Evolutionary conservation across 2,797 vertebrate species (phyloP).

Genomic region (Epinephelus malabaricus): DNA sequence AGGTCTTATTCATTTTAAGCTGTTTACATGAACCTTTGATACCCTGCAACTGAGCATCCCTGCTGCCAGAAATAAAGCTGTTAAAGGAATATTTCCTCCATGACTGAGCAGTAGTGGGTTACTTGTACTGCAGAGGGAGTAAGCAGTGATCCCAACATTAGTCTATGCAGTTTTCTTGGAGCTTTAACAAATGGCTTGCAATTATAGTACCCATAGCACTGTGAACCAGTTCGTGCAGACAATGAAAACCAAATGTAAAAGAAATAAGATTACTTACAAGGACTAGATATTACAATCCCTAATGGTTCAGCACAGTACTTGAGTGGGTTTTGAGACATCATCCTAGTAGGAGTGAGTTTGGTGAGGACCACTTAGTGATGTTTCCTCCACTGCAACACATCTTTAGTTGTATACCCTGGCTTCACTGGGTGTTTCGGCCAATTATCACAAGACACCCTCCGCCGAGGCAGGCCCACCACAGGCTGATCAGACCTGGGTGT

Average conservation of each 20-base stretch:
- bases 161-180: background rate
- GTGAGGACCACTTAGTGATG: too few species aligned
- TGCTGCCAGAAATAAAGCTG: conserved; percentile 23
- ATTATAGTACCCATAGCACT: background rate
- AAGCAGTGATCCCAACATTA: background rate
- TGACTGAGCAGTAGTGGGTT: conserved; percentile 20
- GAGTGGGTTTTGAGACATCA: too few species aligned
- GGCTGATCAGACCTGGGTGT: too few species aligned
- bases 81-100: conserved; percentile 27
- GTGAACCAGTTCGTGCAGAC: background rate
- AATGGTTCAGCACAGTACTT: too few species aligned
- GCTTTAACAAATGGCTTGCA: conserved; percentile 4
- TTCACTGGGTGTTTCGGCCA: too few species aligned
- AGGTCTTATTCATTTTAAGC: conserved; percentile 38
- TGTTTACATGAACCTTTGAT: conserved; percentile 40
- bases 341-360: too few species aligned
- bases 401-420: too few species aligned
- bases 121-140: conserved; percentile 2
- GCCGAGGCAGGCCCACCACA: too few species aligned
- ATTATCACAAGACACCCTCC: too few species aligned
- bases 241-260: conserved; percentile 7
- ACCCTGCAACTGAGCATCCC: conserved; percentile 1
- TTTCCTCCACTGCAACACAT: too few species aligned
- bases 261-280: background rate
- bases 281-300: too few species aligned